A percentile compares a stretch with the other conserved stretches of the same genome.
Conservation (phyloP, 2,797 vertebrate genomes). For the Poliocrania exsul region DNA sequence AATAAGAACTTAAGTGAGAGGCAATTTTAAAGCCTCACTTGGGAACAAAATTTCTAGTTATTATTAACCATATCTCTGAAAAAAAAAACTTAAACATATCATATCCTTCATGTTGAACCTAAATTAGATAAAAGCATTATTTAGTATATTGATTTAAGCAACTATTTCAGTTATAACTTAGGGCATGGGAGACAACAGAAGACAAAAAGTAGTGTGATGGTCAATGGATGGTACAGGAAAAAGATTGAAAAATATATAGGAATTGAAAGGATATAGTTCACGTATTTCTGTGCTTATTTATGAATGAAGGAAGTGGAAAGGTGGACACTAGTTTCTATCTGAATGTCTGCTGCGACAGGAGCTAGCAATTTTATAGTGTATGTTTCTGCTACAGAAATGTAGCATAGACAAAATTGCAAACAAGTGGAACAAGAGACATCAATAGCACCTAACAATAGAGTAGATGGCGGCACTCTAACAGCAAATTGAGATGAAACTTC, state of each 20-base stretch:
- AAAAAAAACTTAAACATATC: background rate
- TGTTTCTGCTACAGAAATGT: background rate
- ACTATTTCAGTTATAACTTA: background rate
- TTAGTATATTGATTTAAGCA: background rate
- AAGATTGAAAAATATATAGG: background rate
- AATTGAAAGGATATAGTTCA: background rate
- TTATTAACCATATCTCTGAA: background rate
- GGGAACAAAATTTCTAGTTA: background rate
- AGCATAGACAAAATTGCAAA: background rate
- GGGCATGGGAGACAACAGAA: background rate
- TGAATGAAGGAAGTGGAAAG: background rate
- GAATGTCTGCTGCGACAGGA: background rate
- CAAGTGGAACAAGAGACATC: background rate
- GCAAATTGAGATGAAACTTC: background rate
- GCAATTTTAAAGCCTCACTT: background rate
- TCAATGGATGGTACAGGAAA: background rate
- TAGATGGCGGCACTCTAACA: background rate
- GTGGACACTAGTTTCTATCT: background rate
- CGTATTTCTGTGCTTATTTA: background rate
- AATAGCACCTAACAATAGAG: background rate
- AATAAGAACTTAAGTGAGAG: background rate
- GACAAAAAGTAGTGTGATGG: background rate
- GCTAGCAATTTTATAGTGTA: background rate
- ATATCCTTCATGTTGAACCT: background rate
- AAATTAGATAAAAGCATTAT: background rate